A percentile compares a stretch with the other conserved stretches of the same genome.
These are phyloP conservation scores for Drosophila multiciliata DNA, from an alignment of 2,888 invertebrate genomes.

Conservation along the genomic window DNA sequence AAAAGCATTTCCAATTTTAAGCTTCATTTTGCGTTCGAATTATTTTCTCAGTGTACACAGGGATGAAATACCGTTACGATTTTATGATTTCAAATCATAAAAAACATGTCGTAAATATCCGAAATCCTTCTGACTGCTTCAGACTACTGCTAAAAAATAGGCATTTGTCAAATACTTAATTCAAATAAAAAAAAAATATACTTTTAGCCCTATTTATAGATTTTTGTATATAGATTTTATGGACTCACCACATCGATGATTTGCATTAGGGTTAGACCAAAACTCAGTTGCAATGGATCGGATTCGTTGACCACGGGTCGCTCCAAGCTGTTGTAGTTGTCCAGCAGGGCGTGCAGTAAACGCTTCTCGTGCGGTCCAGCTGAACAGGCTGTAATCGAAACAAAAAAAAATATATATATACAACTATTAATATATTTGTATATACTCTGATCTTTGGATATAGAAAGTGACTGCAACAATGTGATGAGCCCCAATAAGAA, in stretches of 20 bases:
- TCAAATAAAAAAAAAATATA: neutral
- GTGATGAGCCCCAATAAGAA: slow-evolving; percentile 32
- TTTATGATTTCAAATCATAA: neutral
- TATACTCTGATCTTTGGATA: neutral
- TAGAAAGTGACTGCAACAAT: slow-evolving; percentile 22
- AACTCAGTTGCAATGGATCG: slow-evolving; percentile 96
- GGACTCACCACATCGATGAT: slow-evolving; percentile 97
- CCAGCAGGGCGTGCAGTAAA: slow-evolving; percentile 94
- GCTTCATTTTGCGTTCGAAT: neutral
- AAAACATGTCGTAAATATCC: neutral
- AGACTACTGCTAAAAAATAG: neutral
- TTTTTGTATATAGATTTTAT: neutral
- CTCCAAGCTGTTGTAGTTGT: slow-evolving; percentile 97
- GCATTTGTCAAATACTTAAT: neutral
- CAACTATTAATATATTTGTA: neutral
- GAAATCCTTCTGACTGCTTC: neutral
- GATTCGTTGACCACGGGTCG: slow-evolving; percentile 98
- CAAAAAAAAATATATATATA: neutral
- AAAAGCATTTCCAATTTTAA: neutral
- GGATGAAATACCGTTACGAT: neutral
- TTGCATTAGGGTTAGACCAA: slow-evolving; percentile 98
- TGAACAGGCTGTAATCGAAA: slow-evolving; percentile 88
- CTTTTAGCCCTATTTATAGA: too few species aligned
- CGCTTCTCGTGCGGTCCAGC: slow-evolving; percentile 97
- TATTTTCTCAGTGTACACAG: neutral